Percentiles rank a stretch among this genome's conserved stretches.
phyloP scores from a whole-genome alignment of 2,888 invertebrate genomes.

The Blastobasis lacticolella region DNA sequence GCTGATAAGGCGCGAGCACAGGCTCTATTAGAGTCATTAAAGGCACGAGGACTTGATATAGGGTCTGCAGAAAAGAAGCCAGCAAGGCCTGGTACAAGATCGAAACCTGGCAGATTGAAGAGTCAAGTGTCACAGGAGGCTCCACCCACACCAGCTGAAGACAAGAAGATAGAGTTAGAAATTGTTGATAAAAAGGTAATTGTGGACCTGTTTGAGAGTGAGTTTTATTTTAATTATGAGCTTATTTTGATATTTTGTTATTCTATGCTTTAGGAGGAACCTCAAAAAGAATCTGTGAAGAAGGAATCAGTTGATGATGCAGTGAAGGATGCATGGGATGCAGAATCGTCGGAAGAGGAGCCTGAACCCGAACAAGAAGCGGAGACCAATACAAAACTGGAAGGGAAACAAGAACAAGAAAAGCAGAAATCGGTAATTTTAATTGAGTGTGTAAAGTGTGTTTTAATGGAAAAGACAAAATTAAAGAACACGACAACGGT shows the following conservation, averaged over 20 bases:
- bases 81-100: conserved; percentile 80
- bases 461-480: too few species aligned
- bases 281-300: conserved; percentile 37
- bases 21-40: conserved; percentile 89
- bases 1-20: conserved; percentile 91
- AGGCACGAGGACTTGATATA: conserved; percentile 89
- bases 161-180: conserved; percentile 65
- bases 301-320: conserved; percentile 65
- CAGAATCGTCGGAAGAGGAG: conserved; percentile 77
- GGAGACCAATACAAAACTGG: conserved; percentile 29
- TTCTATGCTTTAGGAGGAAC: conserved; percentile 31
- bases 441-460: neutral
- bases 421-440: conserved; percentile 37
- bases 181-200: conserved; percentile 66
- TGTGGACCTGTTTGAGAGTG: neutral
- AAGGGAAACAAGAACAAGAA: conserved; percentile 27
- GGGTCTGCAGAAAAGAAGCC: conserved; percentile 80
- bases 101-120: conserved; percentile 81
- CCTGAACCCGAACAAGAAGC: conserved; percentile 31
- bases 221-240: conserved; percentile 14
- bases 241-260: conserved; percentile 1
- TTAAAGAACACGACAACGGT: too few species aligned
- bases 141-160: conserved; percentile 61
- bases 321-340: conserved; percentile 91
- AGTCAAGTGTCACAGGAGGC: conserved; percentile 75